Evolutionary conservation across 1,140 invertebrate species (phyloP), one percentile per base, ranked within the genome.

Genomic region (Teleopsis dalmanni): DNA sequence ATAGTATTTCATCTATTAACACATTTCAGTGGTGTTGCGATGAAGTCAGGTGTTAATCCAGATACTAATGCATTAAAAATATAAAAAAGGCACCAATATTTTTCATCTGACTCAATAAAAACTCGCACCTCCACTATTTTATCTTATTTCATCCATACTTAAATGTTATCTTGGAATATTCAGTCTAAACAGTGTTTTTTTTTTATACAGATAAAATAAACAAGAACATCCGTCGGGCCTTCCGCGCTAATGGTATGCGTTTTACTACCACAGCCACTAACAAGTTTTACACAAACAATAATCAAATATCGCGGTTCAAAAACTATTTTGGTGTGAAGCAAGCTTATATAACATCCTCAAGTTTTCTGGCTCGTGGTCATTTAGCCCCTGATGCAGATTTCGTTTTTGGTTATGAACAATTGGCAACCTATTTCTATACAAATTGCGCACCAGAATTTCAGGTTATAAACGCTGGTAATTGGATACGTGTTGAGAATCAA

Each of bases 381-480:
- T 55, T 79, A 21, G 64, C 75, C 4, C 74, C 78, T 0, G 70
- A 75, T 51, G 75, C 71, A 3, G 78, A 81, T 59, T 77, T 77
- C 57, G 57, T 75, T 16, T 72, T 73, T 23, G 61, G 60, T 4
- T 55, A 68, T 3, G 65, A 72, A 46, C 75, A 79, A 55, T 65
- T 67, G 37, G 57, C 72, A 1, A 76, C 76, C 1, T 80, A 75
- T 51, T 76, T 71, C 55, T 79, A 75, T 52, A 52, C 76, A 13
- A 80, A 81, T 55, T 70, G 59, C 1, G 64, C 69, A 18, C 78
- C 78, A 5, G 76, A 78, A 57, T 81, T 76, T 75, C 76, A 76
- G 25, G 44, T 47, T 9, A 29, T 77, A 0, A 77, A 77, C 51
- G 62, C 53, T 19, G 75, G 72, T 9, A 75, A 76, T 50, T 79